A percentile compares a stretch with the other conserved stretches of the same genome.
Evolutionary conservation across 1,140 invertebrate species (phyloP).

Genomic region (Pteromalus puparum): DNA sequence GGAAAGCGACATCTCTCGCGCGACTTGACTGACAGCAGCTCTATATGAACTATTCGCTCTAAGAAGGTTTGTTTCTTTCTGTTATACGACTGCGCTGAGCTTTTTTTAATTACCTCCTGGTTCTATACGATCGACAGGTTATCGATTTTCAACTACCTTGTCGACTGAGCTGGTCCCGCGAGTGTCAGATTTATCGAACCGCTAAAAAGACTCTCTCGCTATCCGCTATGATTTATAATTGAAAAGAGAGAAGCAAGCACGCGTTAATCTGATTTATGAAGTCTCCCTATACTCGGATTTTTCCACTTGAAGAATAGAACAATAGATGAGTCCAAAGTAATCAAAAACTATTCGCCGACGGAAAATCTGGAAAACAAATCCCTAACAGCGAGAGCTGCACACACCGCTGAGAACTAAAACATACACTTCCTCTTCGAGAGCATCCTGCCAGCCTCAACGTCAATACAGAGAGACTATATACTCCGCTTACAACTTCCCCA

Average conservation of each 20-base stretch:
- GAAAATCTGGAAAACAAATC: too few relatives aligned
- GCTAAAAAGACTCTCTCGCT: neutral
- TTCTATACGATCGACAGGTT: neutral
- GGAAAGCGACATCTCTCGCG: slow-evolving; percentile 7
- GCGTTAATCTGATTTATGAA: neutral
- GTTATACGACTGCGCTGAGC: too few relatives aligned
- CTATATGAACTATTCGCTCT: neutral
- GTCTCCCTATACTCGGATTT: neutral
- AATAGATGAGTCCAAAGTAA: too few relatives aligned
- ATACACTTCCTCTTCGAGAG: neutral
- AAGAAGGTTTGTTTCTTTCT: neutral
- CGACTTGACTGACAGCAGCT: neutral
- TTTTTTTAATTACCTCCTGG: neutral
- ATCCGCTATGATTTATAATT: neutral
- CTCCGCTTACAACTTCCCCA: neutral
- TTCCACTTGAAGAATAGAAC: neutral
- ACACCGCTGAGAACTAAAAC: too few relatives aligned
- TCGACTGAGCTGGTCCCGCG: neutral
- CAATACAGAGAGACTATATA: neutral
- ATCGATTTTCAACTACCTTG: neutral
- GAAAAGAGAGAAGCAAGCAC: neutral
- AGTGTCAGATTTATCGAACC: neutral
- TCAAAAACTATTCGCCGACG: too few relatives aligned
- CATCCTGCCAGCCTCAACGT: neutral
- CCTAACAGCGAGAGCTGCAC: neutral